These are phyloP conservation scores for Polydrusus pterygomalis DNA, from an alignment of 2,888 invertebrate genomes.

Conservation along the genomic window DNA sequence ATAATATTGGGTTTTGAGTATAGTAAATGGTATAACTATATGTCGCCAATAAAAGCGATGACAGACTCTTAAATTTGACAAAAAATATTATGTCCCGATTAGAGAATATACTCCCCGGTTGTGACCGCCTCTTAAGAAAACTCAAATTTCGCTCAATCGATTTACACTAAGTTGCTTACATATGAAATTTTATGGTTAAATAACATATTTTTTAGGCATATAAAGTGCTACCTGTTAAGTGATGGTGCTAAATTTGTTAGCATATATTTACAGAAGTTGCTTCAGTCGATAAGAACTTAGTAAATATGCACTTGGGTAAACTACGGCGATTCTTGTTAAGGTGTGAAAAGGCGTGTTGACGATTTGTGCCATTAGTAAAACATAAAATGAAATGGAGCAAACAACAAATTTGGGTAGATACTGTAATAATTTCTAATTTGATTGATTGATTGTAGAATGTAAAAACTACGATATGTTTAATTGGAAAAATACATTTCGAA, in stretches of 20 bases:
- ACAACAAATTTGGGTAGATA: not conserved
- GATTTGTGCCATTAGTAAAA: not conserved
- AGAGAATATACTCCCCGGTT: too few species aligned
- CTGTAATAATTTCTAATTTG: too few species aligned
- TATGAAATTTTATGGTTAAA: conserved; percentile 19
- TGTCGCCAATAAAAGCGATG: too few species aligned
- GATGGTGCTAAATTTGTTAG: conserved; percentile 27
- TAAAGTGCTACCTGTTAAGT: conserved; percentile 28
- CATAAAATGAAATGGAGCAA: not conserved
- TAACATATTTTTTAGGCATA: conserved; percentile 3
- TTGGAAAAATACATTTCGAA: too few species aligned
- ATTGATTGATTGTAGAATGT: too few species aligned
- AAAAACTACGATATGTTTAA: too few species aligned
- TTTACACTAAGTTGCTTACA: conserved; percentile 10
- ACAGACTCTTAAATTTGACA: too few species aligned
- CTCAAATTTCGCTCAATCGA: conserved; percentile 27
- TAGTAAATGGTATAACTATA: too few species aligned
- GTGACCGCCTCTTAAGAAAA: not conserved
- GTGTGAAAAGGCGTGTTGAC: not conserved
- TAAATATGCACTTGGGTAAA: conserved; percentile 12
- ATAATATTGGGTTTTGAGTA: too few species aligned
- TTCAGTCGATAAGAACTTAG: conserved; percentile 7
- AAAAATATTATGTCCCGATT: too few species aligned
- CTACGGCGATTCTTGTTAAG: not conserved
- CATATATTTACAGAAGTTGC: conserved; percentile 17